A percentile compares a stretch with the other conserved stretches of the same genome.
phyloP scores from a whole-genome alignment of 2,797 vertebrate genomes.

The Setipinna tenuifilis region DNA sequence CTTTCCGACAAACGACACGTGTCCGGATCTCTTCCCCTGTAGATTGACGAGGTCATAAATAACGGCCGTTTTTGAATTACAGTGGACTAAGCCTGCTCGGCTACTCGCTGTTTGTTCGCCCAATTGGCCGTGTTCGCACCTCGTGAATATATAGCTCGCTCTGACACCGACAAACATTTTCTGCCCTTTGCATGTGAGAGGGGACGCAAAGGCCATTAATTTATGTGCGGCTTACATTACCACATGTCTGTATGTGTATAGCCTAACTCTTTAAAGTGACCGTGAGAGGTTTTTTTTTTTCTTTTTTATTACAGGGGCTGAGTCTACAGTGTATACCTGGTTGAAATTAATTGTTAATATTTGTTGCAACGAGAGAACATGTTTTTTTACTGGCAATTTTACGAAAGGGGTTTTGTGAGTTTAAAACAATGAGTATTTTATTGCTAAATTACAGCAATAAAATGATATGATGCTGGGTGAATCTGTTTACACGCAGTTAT shows the following conservation, averaged over 20 bases:
- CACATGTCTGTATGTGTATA: not conserved
- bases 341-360: not conserved
- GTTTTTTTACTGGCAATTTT: not conserved
- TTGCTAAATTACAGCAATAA: not conserved
- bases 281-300: not conserved
- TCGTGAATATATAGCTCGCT: constrained; percentile 34
- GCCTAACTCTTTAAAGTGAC: constrained; percentile 13
- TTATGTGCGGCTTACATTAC: constrained; percentile 33
- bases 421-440: not conserved
- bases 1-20: constrained; percentile 58
- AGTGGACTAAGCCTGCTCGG: constrained; percentile 24
- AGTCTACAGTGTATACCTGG: not conserved
- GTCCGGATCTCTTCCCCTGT: constrained; percentile 47
- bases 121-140: constrained; percentile 29
- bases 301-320: not conserved
- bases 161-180: constrained; percentile 19
- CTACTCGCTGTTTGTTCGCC: constrained; percentile 38
- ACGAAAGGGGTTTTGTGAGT: not conserved
- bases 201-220: constrained; percentile 24
- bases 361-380: not conserved
- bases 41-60: constrained; percentile 53
- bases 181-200: constrained; percentile 5
- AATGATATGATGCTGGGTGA: too few species aligned
- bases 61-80: constrained; percentile 41
- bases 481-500: not conserved